Conservation (phyloP, 2,888 invertebrate genomes). For the Lampropteryx suffumata region DNA sequence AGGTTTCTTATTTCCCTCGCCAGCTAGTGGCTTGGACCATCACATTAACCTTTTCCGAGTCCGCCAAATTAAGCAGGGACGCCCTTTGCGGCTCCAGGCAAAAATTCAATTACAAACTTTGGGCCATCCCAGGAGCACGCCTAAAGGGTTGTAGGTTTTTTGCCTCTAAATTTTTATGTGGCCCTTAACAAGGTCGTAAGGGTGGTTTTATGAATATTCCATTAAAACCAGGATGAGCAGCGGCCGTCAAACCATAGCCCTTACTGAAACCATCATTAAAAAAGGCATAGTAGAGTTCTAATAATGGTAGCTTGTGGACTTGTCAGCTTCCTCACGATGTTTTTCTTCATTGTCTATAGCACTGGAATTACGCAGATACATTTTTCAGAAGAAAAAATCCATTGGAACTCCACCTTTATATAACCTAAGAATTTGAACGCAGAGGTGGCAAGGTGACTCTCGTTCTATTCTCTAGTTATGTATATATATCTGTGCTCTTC, state of each 20-base stretch:
- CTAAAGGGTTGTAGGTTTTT: slow-evolving; percentile 69
- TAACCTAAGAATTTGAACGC: too few relatives aligned
- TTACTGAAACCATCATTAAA: not conserved
- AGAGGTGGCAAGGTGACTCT: too few relatives aligned
- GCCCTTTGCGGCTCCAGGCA: slow-evolving; percentile 81
- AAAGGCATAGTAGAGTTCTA: too few relatives aligned
- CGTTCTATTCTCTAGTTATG: too few relatives aligned
- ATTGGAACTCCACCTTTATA: too few relatives aligned
- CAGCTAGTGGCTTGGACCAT: slow-evolving; percentile 37
- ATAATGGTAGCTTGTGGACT: too few relatives aligned
- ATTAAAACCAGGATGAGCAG: slow-evolving; percentile 40
- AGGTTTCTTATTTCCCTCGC: slow-evolving; percentile 14
- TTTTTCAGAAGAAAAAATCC: too few relatives aligned
- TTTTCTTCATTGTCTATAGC: too few relatives aligned
- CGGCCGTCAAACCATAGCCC: not conserved
- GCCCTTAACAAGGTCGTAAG: slow-evolving; percentile 80
- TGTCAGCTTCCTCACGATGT: too few relatives aligned
- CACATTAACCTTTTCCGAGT: slow-evolving; percentile 67
- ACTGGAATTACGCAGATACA: too few relatives aligned
- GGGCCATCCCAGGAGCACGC: slow-evolving; percentile 75
- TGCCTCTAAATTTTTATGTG: slow-evolving; percentile 79
- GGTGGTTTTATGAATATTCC: slow-evolving; percentile 79
- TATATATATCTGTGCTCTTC: too few relatives aligned
- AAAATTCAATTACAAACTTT: slow-evolving; percentile 83
- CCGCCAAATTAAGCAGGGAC: slow-evolving; percentile 77